Conservation (phyloP, 92 coral and sea anemone genomes). For the Parazoanthus atlanticus region DNA sequence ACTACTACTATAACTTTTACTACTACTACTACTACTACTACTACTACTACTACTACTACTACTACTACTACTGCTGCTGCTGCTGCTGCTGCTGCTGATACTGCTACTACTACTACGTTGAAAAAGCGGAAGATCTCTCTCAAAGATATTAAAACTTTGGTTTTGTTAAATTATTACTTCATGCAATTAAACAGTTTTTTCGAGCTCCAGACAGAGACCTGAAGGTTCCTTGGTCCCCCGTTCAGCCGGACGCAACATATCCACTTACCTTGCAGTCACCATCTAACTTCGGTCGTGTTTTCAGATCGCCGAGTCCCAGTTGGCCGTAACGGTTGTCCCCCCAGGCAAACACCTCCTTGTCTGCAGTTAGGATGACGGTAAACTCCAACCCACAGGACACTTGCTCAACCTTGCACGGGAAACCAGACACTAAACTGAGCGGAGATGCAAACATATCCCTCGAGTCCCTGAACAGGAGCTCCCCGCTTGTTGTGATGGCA, state of each 20-base stretch:
- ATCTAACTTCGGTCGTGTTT: background rate
- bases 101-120: background rate
- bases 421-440: background rate
- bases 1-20: too few relatives aligned
- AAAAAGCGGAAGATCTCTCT: too few relatives aligned
- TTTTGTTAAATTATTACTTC: too few relatives aligned
- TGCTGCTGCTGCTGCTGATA: background rate
- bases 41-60: too few relatives aligned
- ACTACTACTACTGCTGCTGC: too few relatives aligned
- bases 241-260: background rate
- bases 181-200: background rate
- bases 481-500: constrained; percentile 7
- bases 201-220: background rate
- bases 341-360: constrained; percentile 26
- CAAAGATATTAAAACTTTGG: background rate
- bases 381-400: constrained; percentile 32
- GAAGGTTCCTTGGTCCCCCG: too few relatives aligned
- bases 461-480: background rate
- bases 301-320: constrained; percentile 11
- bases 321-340: constrained; percentile 28
- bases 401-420: constrained; percentile 4
- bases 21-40: too few relatives aligned
- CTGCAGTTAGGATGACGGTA: background rate
- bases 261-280: constrained; percentile 4
- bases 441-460: background rate